Evolutionary conservation across 2,797 vertebrate species (phyloP).

Genomic region (Manis crassicaudata): DNA sequence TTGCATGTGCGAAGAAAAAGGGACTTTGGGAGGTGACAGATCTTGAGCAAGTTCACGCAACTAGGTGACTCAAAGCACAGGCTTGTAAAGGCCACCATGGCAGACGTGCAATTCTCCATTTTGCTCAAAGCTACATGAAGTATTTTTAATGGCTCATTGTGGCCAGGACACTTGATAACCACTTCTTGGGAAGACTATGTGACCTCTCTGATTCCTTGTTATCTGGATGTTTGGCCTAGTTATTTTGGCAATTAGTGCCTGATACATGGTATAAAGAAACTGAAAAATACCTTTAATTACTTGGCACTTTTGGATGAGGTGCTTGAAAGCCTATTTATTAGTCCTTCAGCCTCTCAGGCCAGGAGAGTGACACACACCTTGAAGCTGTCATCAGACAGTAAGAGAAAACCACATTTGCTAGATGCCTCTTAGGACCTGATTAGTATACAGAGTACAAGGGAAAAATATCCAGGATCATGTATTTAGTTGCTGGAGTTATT

Average conservation of each 20-base stretch:
- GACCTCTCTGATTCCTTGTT: neutral
- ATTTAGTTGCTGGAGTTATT: constrained; percentile 22
- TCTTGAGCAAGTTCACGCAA: neutral
- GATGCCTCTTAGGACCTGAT: neutral
- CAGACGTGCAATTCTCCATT: rapidly evolving
- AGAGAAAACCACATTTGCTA: neutral
- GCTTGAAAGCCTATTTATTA: rapidly evolving
- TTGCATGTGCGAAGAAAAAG: neutral
- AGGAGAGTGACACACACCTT: neutral
- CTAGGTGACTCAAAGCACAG: neutral
- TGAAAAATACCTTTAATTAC: neutral
- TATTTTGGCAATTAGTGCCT: neutral
- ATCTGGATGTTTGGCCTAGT: neutral
- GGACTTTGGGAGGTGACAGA: neutral
- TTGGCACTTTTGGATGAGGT: neutral
- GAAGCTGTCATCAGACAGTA: neutral
- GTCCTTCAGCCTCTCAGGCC: neutral
- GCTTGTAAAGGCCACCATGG: rapidly evolving
- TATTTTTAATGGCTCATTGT: neutral
- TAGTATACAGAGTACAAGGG: neutral
- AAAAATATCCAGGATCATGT: neutral
- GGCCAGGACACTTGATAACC: neutral
- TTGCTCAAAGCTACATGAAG: neutral
- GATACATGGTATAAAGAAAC: no score
- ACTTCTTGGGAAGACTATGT: neutral